A percentile compares a stretch with the other conserved stretches of the same genome.
Conservation (phyloP, 1,140 invertebrate species). For the Drosophila arawakana region DNA sequence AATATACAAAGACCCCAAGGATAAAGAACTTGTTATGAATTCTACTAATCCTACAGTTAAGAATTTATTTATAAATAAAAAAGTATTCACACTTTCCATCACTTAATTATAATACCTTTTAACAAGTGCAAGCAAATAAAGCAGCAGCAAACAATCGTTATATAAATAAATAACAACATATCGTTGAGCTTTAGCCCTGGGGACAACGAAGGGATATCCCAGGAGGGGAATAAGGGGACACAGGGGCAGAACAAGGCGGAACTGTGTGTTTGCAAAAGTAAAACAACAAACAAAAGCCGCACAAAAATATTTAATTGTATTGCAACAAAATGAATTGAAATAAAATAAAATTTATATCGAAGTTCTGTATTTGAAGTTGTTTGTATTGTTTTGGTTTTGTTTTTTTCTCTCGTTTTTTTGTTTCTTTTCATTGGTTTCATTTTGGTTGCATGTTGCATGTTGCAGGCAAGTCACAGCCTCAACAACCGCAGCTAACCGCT, state of each 20-base stretch:
- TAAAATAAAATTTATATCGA: background rate
- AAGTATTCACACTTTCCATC: background rate
- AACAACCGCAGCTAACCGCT: conserved; percentile 24
- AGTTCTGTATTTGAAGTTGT: conserved; percentile 38
- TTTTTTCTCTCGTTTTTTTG: background rate
- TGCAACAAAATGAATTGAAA: conserved; percentile 63
- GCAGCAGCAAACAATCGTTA: conserved; percentile 51
- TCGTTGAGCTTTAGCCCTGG: conserved; percentile 36
- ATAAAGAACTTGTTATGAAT: background rate
- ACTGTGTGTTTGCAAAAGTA: conserved; percentile 22
- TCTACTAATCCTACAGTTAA: background rate
- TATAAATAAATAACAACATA: conserved; percentile 70
- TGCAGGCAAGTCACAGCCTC: conserved; percentile 24
- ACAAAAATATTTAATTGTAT: conserved; percentile 71
- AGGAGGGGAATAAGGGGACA: background rate
- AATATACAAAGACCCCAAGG: background rate
- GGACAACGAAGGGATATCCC: background rate
- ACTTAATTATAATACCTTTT: conserved; percentile 7
- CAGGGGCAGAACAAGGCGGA: background rate
- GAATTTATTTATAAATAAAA: background rate
- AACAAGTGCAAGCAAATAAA: conserved; percentile 17
- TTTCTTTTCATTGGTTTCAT: conserved; percentile 1
- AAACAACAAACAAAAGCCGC: conserved; percentile 54
- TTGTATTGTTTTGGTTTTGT: conserved; percentile 11
- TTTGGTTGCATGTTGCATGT: conserved; percentile 9